A percentile compares a stretch with the other conserved stretches of the same genome.
These are phyloP conservation scores for Melitaea cinxia DNA, from an alignment of 1,140 invertebrate genomes.

Conservation along the genomic window DNA sequence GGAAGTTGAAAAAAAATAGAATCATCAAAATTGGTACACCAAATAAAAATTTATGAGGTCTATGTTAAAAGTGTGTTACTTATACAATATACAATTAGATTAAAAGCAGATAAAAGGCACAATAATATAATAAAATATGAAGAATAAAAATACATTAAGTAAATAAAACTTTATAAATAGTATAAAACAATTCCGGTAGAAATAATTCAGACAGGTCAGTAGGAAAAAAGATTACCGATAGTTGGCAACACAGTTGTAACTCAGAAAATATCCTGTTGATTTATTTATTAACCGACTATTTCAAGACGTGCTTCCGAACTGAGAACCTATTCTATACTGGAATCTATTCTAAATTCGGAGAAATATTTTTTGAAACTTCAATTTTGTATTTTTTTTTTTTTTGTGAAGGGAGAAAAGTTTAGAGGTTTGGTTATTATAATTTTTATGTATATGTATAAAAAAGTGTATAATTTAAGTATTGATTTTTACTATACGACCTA, in stretches of 20 bases:
- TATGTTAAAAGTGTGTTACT: no score
- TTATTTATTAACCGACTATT: conserved; percentile 31
- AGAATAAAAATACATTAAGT: no score
- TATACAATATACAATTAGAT: no score
- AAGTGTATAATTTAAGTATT: no score
- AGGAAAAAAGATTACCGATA: not conserved
- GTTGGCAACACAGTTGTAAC: not conserved
- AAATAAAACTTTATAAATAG: no score
- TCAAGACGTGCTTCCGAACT: conserved; percentile 4
- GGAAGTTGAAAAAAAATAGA: no score
- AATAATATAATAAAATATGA: no score
- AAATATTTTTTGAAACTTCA: not conserved
- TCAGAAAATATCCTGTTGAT: conserved; percentile 29
- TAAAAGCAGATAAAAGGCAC: no score
- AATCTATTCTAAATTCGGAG: conserved; percentile 3
- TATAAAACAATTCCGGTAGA: not conserved
- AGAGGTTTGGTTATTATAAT: not conserved
- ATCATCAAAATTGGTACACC: no score
- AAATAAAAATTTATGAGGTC: no score
- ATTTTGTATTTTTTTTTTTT: not conserved
- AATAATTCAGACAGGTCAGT: not conserved
- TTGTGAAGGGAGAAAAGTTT: not conserved
- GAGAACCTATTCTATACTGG: not conserved
- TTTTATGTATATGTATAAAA: not conserved
- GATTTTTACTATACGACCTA: no score